Conservation (phyloP, 2,888 invertebrate species). For the Mesodorylaimus sp. region DNA sequence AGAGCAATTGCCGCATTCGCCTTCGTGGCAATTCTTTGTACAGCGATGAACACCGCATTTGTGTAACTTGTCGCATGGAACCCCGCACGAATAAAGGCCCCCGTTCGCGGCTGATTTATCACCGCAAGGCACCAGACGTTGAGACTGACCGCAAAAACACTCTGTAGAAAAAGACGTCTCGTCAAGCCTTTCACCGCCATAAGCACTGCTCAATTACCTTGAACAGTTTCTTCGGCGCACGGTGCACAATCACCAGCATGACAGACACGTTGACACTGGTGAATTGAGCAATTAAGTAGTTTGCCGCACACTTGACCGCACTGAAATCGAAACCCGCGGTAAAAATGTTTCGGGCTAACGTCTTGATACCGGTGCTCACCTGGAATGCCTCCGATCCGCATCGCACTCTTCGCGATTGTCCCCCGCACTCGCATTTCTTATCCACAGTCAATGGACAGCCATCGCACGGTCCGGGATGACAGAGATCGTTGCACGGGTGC, state of each 20-base stretch:
- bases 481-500: conserved; percentile 50
- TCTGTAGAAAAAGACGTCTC: conserved; percentile 30
- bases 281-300: conserved; percentile 53
- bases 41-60: conserved; percentile 47
- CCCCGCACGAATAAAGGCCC: conserved; percentile 35
- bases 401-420: conserved; percentile 14
- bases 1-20: conserved; percentile 46
- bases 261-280: conserved; percentile 52
- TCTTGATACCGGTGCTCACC: conserved; percentile 12
- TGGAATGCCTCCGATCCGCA: conserved; percentile 16
- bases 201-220: conserved; percentile 38
- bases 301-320: conserved; percentile 58
- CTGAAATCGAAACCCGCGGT: no score
- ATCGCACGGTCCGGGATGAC: conserved; percentile 88
- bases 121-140: conserved; percentile 45
- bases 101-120: conserved; percentile 34
- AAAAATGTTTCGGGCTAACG: no score
- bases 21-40: conserved; percentile 47
- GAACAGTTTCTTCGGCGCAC: conserved; percentile 48
- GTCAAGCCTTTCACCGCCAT: background rate
- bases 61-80: conserved; percentile 21
- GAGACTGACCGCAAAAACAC: conserved; percentile 51
- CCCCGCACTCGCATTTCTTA: conserved; percentile 31
- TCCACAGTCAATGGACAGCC: conserved; percentile 54
- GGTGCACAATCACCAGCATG: conserved; percentile 57